Evolutionary conservation across 2,797 vertebrate genomes (phyloP).

Genomic region (Leuciscus waleckii): DNA sequence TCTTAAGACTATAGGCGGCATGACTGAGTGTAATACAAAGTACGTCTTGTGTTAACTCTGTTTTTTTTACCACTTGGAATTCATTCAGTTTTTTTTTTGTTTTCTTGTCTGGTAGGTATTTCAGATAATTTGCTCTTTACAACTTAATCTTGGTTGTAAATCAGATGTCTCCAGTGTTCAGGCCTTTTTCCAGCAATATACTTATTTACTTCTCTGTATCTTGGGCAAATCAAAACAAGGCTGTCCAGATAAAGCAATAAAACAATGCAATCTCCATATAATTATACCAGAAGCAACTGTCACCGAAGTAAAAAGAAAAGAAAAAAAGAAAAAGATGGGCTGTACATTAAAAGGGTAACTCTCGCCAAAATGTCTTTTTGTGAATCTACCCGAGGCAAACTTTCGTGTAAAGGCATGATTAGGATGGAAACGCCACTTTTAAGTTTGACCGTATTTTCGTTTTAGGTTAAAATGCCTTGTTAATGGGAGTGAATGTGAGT

Average conservation of each 20-base stretch:
- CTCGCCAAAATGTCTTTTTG: too few species aligned
- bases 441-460: too few species aligned
- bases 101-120: neutral
- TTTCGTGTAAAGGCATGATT: too few species aligned
- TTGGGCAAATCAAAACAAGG: neutral
- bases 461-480: too few species aligned
- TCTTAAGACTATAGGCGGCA: neutral
- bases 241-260: neutral
- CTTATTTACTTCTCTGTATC: neutral
- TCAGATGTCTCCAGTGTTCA: neutral
- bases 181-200: neutral
- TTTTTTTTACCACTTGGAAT: conserved; percentile 13
- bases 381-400: too few species aligned
- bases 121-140: neutral
- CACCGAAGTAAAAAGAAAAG: neutral
- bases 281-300: neutral
- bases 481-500: too few species aligned
- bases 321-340: neutral
- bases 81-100: neutral
- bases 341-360: neutral
- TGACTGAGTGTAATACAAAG: neutral
- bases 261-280: neutral
- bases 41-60: neutral
- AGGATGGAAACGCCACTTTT: too few species aligned
- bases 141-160: conserved; percentile 10